These are phyloP conservation scores for Cyanocitta stelleri DNA, from an alignment of 2,113 vertebrate genomes.

Conservation along the genomic window DNA sequence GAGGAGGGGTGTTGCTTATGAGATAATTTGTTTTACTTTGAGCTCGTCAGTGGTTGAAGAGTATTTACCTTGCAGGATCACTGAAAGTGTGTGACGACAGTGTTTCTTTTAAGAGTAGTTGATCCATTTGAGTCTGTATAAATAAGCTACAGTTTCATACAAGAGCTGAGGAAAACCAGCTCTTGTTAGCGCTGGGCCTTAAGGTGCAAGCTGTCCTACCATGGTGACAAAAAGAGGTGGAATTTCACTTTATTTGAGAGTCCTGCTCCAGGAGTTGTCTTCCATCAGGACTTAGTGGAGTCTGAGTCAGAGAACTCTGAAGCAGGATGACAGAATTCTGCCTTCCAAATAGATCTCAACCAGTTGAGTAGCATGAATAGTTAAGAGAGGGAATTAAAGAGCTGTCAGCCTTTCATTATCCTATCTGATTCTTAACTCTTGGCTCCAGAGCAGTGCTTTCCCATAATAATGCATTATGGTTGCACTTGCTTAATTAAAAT, in stretches of 20 bases:
- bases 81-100: accelerated
- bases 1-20: neutral
- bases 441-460: slow-evolving; percentile 12
- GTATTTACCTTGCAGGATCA: neutral
- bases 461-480: neutral
- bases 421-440: slow-evolving; percentile 28
- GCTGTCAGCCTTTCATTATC: neutral
- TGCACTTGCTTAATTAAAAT: neutral
- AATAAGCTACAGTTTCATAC: neutral
- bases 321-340: neutral
- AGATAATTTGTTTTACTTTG: neutral
- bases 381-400: neutral
- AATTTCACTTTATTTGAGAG: neutral
- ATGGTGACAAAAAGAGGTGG: neutral
- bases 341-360: neutral
- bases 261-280: neutral
- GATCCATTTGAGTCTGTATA: neutral
- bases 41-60: neutral
- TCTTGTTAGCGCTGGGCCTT: neutral
- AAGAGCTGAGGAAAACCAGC: neutral
- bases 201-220: neutral
- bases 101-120: neutral
- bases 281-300: neutral
- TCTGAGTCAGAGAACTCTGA: neutral
- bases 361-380: neutral